These are phyloP conservation scores for Steinernema hermaphroditum DNA, from an alignment of 2,888 invertebrate species.

Conservation along the genomic window DNA sequence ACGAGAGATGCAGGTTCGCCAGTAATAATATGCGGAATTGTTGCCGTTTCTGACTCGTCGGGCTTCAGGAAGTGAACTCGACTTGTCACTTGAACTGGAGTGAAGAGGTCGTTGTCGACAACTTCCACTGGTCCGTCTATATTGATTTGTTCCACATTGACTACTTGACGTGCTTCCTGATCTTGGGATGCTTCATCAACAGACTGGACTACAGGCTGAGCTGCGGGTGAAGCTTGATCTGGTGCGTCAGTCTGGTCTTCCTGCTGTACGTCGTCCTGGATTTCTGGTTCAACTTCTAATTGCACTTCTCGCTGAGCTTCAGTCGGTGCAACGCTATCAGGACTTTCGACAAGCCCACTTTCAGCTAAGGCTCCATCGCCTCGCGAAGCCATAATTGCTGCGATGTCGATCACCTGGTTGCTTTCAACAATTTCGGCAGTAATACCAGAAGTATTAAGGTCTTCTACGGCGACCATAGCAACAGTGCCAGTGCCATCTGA, in stretches of 20 bases:
- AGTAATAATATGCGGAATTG: too few relatives aligned
- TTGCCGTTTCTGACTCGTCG: too few relatives aligned
- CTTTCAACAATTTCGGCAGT: conserved; percentile 10
- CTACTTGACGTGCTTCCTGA: background rate
- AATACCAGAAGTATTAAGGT: background rate
- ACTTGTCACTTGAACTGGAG: background rate
- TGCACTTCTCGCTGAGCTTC: background rate
- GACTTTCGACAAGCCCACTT: background rate
- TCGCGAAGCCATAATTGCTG: background rate
- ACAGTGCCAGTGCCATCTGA: conserved; percentile 2
- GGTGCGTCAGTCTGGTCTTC: too few relatives aligned
- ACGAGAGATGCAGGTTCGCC: too few relatives aligned
- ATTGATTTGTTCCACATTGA: background rate
- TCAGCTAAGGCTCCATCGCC: background rate
- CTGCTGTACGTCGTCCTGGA: too few relatives aligned
- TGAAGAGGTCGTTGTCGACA: background rate
- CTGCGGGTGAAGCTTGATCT: too few relatives aligned
- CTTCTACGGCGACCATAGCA: background rate
- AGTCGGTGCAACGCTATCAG: background rate
- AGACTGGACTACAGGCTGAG: too few relatives aligned
- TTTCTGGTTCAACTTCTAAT: too few relatives aligned
- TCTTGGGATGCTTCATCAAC: too few relatives aligned
- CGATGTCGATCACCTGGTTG: background rate
- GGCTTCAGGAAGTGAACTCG: too few relatives aligned
- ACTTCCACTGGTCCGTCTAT: background rate